Percentiles rank a stretch among this genome's conserved stretches.
These are phyloP conservation scores for Caenorhabditis latens DNA, from an alignment of 1,140 invertebrate genomes.

Conservation along the genomic window DNA sequence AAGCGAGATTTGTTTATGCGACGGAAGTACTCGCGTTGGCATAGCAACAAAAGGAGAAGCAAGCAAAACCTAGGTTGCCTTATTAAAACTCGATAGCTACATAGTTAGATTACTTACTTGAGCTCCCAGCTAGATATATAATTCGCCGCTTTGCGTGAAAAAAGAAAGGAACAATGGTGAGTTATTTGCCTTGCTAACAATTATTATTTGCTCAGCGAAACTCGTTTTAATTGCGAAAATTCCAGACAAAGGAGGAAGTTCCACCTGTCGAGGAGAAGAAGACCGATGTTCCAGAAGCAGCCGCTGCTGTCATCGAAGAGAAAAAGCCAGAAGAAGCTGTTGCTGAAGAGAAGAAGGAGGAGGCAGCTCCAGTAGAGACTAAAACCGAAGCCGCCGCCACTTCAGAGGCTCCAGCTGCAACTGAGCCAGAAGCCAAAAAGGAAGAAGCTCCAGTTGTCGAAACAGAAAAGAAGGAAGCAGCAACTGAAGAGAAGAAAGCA, in stretches of 20 bases:
- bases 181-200: no score
- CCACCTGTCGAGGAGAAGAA: constrained; percentile 18
- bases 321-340: not conserved
- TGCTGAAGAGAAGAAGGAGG: constrained; percentile 18
- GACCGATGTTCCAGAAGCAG: not conserved
- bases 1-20: no score
- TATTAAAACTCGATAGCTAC: no score
- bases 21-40: constrained; percentile 24
- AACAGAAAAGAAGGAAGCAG: not conserved
- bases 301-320: not conserved
- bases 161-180: not conserved
- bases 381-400: not conserved
- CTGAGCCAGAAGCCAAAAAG: constrained; percentile 34
- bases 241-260: constrained; percentile 38
- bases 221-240: not conserved
- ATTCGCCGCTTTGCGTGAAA: not conserved
- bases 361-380: not conserved
- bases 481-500: constrained; percentile 37
- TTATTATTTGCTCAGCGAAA: not conserved
- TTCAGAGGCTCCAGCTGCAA: not conserved
- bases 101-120: no score
- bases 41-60: constrained; percentile 7
- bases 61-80: not conserved
- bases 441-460: constrained; percentile 44
- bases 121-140: no score